Evolutionary conservation across 2,797 vertebrate genomes (phyloP), one percentile per base, ranked within the genome.

Genomic region (Peromyscus melanophrys): DNA sequence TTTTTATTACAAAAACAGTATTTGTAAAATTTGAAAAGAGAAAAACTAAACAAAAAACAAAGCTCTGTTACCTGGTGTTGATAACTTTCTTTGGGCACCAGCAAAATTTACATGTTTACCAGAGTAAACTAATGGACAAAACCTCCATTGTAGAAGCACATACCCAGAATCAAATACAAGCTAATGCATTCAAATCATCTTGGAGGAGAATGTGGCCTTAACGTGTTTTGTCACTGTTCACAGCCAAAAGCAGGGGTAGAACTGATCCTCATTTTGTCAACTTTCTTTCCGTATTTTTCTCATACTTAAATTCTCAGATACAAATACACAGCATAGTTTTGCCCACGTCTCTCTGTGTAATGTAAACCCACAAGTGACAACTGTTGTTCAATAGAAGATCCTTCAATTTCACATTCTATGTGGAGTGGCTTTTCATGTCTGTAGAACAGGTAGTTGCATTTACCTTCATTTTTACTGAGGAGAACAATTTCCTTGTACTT

Each of bases 271-370:
- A 94, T 94, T 40, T 84, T 97, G 84, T 61, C 88, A 6, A 92
- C 86, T 57, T 95, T 1, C 65, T 88, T 90, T 96, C 93, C 57
- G 19, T 76, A n/a, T 91, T 97, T 98, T 95, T 12, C 31, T 4
- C 96, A 94, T 96, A 90, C 16, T 96, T 92, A 93, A 90, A 90
- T 95, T 97, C 67, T 84, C 92, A 92, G 19, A 93, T 87, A 87
- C 90, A 97, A 97, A 92, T 13, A 75, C 0, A 0, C 27, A 90
- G 3, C 0, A 10, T 90, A 92, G 31, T 6, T 89, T 98, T 97
- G n/a, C 78, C 84, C 2, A 3, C 88, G 85, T 0, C 1, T 89
- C 6, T 77, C 14, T 16, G 8, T 61, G 13, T 25, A 25, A 76
- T 25, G 5, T 63, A 63, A 19, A 71, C 43, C 55, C 93, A 92